A percentile compares a stretch with the other conserved stretches of the same genome.
These are phyloP conservation scores for Endotricha flammealis DNA, from an alignment of 2,888 invertebrate species.

Conservation along the genomic window DNA sequence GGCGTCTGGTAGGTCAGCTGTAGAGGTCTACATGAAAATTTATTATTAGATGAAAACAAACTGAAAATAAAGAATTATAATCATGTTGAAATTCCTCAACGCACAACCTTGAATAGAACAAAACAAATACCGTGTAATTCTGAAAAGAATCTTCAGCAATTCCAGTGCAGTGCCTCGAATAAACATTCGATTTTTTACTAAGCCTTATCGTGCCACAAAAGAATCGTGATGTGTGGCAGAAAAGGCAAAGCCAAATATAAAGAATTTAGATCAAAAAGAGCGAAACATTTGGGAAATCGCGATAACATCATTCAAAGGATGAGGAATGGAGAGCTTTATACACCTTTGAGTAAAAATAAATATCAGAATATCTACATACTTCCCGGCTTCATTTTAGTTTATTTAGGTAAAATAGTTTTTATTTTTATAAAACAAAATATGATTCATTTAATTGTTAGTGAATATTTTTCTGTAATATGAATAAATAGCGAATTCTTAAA, in stretches of 20 bases:
- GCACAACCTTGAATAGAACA: no score
- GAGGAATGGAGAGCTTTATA: slow-evolving; percentile 63
- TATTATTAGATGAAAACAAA: no score
- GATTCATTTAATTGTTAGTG: no score
- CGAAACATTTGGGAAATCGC: slow-evolving; percentile 67
- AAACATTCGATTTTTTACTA: slow-evolving; percentile 50
- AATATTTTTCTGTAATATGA: no score
- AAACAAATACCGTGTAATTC: no score
- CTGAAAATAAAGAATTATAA: no score
- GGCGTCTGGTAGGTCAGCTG: no score
- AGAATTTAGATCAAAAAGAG: slow-evolving; percentile 70
- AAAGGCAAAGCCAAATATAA: slow-evolving; percentile 64
- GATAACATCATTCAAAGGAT: slow-evolving; percentile 72
- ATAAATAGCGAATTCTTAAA: no score
- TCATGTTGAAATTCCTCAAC: no score
- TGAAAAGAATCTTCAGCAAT: slow-evolving; percentile 24
- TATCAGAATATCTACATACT: slow-evolving; percentile 41
- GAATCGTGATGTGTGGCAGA: slow-evolving; percentile 60
- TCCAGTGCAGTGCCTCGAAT: slow-evolving; percentile 33
- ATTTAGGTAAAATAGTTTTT: no score
- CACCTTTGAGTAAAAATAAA: slow-evolving; percentile 65
- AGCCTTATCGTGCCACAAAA: slow-evolving; percentile 57
- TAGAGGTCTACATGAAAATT: no score
- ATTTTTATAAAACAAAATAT: no score
- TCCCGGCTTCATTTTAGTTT: slow-evolving; percentile 15